Percentiles rank a stretch among this genome's conserved stretches.
phyloP scores from a whole-genome alignment of 2,888 invertebrate species.

The Herminia tarsipennalis region DNA sequence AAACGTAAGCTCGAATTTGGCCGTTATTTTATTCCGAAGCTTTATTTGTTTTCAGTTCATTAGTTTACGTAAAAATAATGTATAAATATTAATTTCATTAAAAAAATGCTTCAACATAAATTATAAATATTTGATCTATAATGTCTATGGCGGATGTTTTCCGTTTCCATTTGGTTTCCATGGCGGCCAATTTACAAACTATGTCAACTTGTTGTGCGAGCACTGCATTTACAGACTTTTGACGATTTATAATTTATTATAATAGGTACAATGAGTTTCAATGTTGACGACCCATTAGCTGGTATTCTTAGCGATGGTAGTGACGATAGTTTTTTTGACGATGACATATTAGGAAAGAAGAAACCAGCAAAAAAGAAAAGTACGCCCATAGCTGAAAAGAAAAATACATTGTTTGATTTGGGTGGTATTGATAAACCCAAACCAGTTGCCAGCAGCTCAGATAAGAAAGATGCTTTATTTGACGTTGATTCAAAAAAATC shows the following conservation, averaged over 20 bases:
- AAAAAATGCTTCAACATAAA: too few relatives aligned
- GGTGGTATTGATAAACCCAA: slow-evolving; percentile 51
- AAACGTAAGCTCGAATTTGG: too few relatives aligned
- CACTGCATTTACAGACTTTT: too few relatives aligned
- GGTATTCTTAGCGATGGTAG: slow-evolving; percentile 89
- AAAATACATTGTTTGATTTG: slow-evolving; percentile 73
- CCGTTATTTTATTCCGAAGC: too few relatives aligned
- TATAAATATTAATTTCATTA: too few relatives aligned
- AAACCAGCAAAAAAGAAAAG: slow-evolving; percentile 66
- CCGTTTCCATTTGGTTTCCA: slow-evolving; percentile 73
- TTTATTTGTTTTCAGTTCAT: background rate
- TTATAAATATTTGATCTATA: too few relatives aligned
- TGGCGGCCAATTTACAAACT: slow-evolving; percentile 67
- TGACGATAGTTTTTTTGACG: slow-evolving; percentile 90
- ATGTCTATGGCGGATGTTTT: slow-evolving; percentile 27
- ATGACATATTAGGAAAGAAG: slow-evolving; percentile 81
- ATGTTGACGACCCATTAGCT: slow-evolving; percentile 87
- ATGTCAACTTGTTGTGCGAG: slow-evolving; percentile 7
- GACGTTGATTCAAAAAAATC: slow-evolving; percentile 55
- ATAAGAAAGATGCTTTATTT: slow-evolving; percentile 53
- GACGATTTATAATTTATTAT: too few relatives aligned
- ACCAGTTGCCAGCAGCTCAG: slow-evolving; percentile 35
- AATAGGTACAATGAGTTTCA: slow-evolving; percentile 87
- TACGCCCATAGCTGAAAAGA: slow-evolving; percentile 63
- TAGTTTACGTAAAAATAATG: too few relatives aligned